Evolutionary conservation across 2,888 invertebrate species (phyloP), one percentile per base, ranked within the genome.

Genomic region (Plusia festucae): DNA sequence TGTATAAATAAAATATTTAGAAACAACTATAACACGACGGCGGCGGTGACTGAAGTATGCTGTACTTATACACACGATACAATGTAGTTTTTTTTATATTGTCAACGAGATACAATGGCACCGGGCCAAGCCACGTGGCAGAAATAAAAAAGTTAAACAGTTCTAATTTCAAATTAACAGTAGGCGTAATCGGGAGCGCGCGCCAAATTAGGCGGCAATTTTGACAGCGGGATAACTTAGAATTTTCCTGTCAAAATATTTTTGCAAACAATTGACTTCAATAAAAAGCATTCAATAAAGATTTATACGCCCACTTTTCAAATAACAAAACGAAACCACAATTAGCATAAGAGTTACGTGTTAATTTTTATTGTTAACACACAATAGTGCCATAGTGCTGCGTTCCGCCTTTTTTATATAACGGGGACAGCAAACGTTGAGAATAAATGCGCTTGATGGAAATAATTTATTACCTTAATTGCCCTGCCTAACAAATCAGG

Each of bases 221-320:
- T 91, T 91, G 87, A 89, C 92, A 91, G 89, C 87, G 88, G 88
- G 91, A 81, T 81, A 92, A 87, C 90, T 88, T 84, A 88, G 84
- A 88, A 95, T 94, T 94, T 93, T 87, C 88, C 82, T 94, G 95
- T 95, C 95, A 94, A 90, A 95, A 95, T 94, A 95, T 94, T 95
- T 91, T 95, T 86, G 86, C 93, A 95, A 95, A 94, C 94, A 94
- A 94, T 94, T 88, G 85, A 85, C 81, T 84, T 84, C 84, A 40
- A 40, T 40, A 34, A 34, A n/a, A n/a, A 40, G 76, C 73, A 87
- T 87, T 88, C 78, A 84, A 77, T 73, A 68, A 74, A 76, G 70
- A 76, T 78, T 79, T 68, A 65, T 66, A 87, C 91, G 84, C 93
- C 92, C 87, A 90, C 82, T 86, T 89, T 85, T 79, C 58, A 71